Evolutionary conservation across 2,888 invertebrate species (phyloP).

Genomic region (Caenorhabditis sp.): DNA sequence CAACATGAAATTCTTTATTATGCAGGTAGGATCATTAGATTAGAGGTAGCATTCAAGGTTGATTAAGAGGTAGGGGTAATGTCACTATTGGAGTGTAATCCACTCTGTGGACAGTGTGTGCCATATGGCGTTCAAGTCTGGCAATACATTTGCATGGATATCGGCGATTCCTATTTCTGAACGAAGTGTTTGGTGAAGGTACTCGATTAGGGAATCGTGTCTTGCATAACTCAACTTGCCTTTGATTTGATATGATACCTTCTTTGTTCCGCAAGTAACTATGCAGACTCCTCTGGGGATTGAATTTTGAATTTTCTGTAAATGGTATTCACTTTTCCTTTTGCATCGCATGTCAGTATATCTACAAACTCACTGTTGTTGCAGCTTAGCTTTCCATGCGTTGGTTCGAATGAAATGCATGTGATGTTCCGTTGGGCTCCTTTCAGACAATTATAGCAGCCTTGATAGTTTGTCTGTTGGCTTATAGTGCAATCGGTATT

Average conservation of each 20-base stretch:
- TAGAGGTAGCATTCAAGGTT: no score
- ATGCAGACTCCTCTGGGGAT: not conserved
- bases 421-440: not conserved
- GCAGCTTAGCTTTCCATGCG: not conserved
- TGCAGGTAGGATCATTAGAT: no score
- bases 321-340: not conserved
- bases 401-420: not conserved
- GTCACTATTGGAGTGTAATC: no score
- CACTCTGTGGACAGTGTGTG: no score
- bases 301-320: not conserved
- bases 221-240: no score
- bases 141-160: no score
- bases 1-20: no score
- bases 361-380: constrained; percentile 10
- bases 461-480: not conserved
- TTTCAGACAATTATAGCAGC: constrained; percentile 9
- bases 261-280: constrained; percentile 5
- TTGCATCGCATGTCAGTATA: not conserved
- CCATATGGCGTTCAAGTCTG: no score
- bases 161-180: no score
- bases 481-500: not conserved
- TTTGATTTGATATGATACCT: not conserved
- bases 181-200: no score
- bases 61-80: no score
- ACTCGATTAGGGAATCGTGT: no score